A percentile compares a stretch with the other conserved stretches of the same genome.
Conservation (phyloP, 2,113 vertebrate species). For the Triplophysa rosa region DNA sequence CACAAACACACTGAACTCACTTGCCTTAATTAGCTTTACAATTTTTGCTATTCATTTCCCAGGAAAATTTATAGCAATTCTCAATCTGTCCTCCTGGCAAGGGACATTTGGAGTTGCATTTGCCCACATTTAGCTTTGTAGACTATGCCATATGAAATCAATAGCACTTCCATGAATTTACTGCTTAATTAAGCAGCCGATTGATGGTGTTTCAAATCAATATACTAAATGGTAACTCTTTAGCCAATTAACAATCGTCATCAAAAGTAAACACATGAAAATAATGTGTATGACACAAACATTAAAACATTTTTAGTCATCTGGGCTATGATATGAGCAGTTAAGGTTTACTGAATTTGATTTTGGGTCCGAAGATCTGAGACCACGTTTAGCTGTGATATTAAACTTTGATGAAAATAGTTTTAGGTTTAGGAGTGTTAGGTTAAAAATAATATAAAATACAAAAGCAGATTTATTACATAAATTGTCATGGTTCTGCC, state of each 20-base stretch:
- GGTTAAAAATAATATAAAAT: too few relatives aligned
- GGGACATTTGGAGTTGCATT: conserved; percentile 21
- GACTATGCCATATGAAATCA: conserved; percentile 51
- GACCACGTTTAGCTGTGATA: too few relatives aligned
- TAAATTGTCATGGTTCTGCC: too few relatives aligned
- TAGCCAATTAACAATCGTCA: conserved; percentile 67
- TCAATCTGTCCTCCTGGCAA: conserved; percentile 9
- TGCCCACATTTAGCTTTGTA: conserved; percentile 24
- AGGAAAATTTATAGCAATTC: neutral
- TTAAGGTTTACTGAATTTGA: neutral
- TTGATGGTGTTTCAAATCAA: conserved; percentile 68
- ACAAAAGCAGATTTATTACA: too few relatives aligned
- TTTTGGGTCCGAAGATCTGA: too few relatives aligned
- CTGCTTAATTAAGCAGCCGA: conserved; percentile 70
- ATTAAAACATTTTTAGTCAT: neutral
- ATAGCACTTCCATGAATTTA: conserved; percentile 69
- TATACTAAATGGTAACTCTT: conserved; percentile 62
- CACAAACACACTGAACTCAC: neutral
- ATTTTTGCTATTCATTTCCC: neutral
- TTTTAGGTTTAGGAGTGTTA: too few relatives aligned
- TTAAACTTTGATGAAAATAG: too few relatives aligned
- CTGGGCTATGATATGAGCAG: neutral
- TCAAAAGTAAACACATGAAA: conserved; percentile 54
- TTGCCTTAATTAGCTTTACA: conserved; percentile 1
- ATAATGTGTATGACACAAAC: neutral